These are phyloP conservation scores for Diabrotica balteata DNA, from an alignment of 2,888 invertebrate species.

Conservation along the genomic window DNA sequence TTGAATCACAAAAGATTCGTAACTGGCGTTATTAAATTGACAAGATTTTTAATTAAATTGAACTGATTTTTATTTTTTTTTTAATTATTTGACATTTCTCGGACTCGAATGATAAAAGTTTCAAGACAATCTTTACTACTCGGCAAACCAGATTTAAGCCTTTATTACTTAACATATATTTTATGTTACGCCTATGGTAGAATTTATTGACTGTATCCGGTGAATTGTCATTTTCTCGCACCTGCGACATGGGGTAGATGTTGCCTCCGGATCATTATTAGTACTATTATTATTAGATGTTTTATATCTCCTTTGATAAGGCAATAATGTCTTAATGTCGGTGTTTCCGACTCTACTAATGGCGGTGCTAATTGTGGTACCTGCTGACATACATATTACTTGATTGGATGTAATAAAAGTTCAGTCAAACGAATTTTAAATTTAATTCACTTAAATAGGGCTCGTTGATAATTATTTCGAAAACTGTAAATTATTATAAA, in stretches of 20 bases:
- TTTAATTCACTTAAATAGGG: no score
- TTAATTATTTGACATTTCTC: no score
- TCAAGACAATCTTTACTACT: not conserved
- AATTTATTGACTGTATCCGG: conserved; percentile 46
- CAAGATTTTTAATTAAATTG: no score
- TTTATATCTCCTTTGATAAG: conserved; percentile 11
- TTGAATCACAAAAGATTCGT: no score
- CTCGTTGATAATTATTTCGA: no score
- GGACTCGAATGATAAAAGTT: no score
- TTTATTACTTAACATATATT: not conserved
- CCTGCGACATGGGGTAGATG: conserved; percentile 33
- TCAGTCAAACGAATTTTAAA: no score
- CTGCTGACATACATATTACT: conserved; percentile 12
- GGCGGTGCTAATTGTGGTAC: conserved; percentile 17
- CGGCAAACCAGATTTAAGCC: not conserved
- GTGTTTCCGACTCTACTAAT: conserved; percentile 2
- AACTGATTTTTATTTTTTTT: no score
- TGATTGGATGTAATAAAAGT: no score
- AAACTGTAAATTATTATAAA: no score
- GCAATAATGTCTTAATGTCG: conserved; percentile 13
- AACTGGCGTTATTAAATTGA: no score
- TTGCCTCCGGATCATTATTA: conserved; percentile 14
- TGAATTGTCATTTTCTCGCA: conserved; percentile 42
- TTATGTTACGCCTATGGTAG: not conserved
- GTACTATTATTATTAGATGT: conserved; percentile 15